Conservation (phyloP, 2,888 invertebrate species). For the Tribolium freemani region DNA sequence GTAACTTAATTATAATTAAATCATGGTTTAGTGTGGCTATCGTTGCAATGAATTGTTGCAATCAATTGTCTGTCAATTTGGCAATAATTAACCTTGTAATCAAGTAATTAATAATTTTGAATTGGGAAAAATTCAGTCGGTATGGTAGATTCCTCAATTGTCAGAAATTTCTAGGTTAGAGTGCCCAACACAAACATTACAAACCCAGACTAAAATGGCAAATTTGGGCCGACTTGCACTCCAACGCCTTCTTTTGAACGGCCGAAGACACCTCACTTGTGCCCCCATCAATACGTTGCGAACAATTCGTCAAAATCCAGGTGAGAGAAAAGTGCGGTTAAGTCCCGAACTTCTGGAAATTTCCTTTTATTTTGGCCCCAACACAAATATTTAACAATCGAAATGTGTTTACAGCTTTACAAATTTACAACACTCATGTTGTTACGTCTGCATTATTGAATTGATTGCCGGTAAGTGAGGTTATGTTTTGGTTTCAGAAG, state of each 20-base stretch:
- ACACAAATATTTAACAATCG: not conserved
- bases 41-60: too few relatives aligned
- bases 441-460: not conserved
- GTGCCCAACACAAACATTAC: not conserved
- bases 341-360: not conserved
- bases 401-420: not conserved
- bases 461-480: slow-evolving; percentile 5
- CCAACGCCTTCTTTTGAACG: not conserved
- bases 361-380: not conserved
- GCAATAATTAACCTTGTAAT: too few relatives aligned
- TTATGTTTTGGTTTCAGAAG: slow-evolving; percentile 1
- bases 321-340: slow-evolving; percentile 33
- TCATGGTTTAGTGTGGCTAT: too few relatives aligned
- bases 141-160: not conserved
- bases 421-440: not conserved
- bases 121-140: not conserved
- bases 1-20: too few relatives aligned
- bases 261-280: not conserved
- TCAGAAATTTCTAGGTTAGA: not conserved
- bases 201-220: slow-evolving; percentile 10
- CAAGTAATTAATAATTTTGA: too few relatives aligned
- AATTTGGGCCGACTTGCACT: slow-evolving; percentile 2
- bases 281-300: not conserved
- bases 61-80: too few relatives aligned
- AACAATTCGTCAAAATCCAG: slow-evolving; percentile 7